A percentile compares a stretch with the other conserved stretches of the same genome.
These are phyloP conservation scores for Melopsittacus undulatus DNA, from an alignment of 2,797 vertebrate species.

Conservation along the genomic window DNA sequence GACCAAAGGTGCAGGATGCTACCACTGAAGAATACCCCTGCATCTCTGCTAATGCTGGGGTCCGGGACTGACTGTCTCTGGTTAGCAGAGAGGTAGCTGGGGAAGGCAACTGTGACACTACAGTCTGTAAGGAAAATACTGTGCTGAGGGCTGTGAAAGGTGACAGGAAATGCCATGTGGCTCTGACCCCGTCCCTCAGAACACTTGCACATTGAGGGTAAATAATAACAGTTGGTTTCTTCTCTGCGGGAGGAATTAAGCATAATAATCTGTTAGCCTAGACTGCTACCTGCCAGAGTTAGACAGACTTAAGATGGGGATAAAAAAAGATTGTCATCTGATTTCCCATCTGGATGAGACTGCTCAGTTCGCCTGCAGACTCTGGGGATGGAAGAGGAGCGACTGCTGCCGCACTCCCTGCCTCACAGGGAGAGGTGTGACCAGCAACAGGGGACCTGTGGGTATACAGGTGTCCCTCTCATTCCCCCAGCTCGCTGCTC, in stretches of 20 bases:
- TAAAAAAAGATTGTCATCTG: conserved; percentile 59
- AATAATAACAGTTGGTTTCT: conserved; percentile 44
- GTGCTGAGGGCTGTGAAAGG: neutral
- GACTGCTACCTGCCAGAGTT: conserved; percentile 59
- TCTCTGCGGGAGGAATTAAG: conserved; percentile 30
- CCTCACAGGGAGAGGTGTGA: accelerated
- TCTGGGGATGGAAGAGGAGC: neutral
- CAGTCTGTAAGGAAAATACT: accelerated
- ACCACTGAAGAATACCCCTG: neutral
- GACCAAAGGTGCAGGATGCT: neutral
- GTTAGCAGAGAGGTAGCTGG: neutral
- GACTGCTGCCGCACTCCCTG: neutral
- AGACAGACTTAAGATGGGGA: conserved; percentile 35
- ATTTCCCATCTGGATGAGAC: conserved; percentile 64
- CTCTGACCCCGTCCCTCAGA: neutral
- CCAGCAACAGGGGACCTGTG: accelerated
- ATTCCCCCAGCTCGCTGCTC: neutral
- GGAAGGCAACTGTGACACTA: neutral
- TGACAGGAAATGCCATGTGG: neutral
- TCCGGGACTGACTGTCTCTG: neutral
- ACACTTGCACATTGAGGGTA: neutral
- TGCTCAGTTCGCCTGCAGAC: conserved; percentile 32
- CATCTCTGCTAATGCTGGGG: accelerated
- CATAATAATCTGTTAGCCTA: conserved; percentile 60
- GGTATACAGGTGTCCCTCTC: neutral